A percentile compares a stretch with the other conserved stretches of the same genome.
phyloP scores from a whole-genome alignment of 2,113 vertebrate species.

The Mesembrinibis cayennensis region DNA sequence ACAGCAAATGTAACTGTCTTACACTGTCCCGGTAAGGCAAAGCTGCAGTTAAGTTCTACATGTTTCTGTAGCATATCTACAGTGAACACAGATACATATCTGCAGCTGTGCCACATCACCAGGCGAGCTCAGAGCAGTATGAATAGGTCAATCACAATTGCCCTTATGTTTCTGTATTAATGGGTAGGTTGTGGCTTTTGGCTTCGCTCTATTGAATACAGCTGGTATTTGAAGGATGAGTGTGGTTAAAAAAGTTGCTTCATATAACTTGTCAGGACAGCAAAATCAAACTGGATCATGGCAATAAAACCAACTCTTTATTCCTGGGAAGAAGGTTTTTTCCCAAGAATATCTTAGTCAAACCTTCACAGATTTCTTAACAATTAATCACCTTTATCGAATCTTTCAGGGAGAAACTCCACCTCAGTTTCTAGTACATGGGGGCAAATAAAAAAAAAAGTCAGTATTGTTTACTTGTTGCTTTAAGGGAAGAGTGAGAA shows the following conservation, averaged over 20 bases:
- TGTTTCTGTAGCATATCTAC: not conserved
- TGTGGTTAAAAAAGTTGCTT: not conserved
- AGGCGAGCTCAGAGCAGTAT: not conserved
- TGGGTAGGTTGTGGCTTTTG: not conserved
- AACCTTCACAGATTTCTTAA: not conserved
- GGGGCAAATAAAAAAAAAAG: not conserved
- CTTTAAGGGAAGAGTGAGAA: not conserved
- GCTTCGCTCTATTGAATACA: not conserved
- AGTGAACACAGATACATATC: not conserved
- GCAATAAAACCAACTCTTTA: not conserved
- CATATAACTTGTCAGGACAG: not conserved
- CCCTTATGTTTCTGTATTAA: not conserved
- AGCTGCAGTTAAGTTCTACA: not conserved
- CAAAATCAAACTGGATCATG: not conserved
- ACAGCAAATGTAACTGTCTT: not conserved
- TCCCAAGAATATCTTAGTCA: not conserved
- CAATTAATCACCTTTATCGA: not conserved
- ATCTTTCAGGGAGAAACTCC: not conserved
- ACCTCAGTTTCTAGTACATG: not conserved
- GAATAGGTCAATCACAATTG: not conserved
- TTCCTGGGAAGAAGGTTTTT: not conserved
- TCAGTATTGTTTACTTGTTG: not conserved
- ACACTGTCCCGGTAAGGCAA: not conserved
- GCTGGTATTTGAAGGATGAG: not conserved
- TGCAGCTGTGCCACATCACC: not conserved